Evolutionary conservation across 2,797 vertebrate species (phyloP).

Genomic region (Amazona finschi): DNA sequence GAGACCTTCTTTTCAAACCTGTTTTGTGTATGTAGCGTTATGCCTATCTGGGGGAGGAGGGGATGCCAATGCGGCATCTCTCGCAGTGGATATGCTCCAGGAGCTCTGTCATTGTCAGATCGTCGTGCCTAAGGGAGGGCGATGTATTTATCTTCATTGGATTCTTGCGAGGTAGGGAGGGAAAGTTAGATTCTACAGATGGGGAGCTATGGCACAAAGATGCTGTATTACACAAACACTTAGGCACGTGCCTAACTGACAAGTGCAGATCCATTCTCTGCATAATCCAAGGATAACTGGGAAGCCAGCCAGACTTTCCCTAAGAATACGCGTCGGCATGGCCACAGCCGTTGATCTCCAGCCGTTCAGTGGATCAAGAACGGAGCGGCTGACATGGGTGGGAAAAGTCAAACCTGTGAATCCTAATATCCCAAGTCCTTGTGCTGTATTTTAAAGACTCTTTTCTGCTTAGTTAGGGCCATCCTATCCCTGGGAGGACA

Average conservation of each 20-base stretch:
- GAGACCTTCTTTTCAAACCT: not conserved
- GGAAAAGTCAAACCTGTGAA: not conserved
- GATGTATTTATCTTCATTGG: not conserved
- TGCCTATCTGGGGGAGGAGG: not conserved
- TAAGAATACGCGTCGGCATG: fast-evolving
- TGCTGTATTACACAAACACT: not conserved
- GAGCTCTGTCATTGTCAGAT: not conserved
- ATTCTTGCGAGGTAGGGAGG: not conserved
- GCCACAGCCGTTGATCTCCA: not conserved
- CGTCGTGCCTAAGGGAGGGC: not conserved
- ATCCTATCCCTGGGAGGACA: not conserved
- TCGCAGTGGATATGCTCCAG: not conserved
- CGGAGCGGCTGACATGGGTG: not conserved
- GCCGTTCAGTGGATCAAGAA: not conserved
- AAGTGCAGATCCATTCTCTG: not conserved
- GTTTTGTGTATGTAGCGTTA: not conserved
- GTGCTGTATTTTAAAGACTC: not conserved
- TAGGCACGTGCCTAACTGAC: not conserved
- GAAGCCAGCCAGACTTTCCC: not conserved
- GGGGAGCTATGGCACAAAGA: not conserved
- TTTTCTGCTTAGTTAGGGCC: not conserved
- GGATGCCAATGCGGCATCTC: not conserved
- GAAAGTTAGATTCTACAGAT: not conserved
- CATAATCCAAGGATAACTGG: not conserved
- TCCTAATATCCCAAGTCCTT: not conserved